phyloP scores from a whole-genome alignment of 2,888 invertebrate species.

The Lamellibrachia columna region DNA sequence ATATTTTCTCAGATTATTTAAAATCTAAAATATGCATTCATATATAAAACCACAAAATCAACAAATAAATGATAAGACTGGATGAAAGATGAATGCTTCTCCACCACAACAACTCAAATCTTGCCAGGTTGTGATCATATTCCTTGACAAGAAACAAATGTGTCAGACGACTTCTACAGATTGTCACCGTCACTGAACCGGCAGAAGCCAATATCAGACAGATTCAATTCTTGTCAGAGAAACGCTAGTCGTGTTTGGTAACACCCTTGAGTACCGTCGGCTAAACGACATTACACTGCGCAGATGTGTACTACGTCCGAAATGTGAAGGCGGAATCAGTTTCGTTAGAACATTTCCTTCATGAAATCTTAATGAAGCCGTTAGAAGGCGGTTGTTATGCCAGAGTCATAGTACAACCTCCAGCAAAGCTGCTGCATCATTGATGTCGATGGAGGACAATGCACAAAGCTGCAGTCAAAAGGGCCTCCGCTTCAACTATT shows the following conservation, averaged over 20 bases:
- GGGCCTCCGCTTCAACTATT: background rate
- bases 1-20: background rate
- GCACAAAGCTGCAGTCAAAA: background rate
- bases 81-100: background rate
- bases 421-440: background rate
- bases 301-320: background rate
- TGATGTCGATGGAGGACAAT: background rate
- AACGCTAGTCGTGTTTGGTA: background rate
- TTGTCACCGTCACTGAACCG: background rate
- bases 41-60: background rate
- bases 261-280: background rate
- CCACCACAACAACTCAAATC: background rate
- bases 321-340: background rate
- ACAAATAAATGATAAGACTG: background rate
- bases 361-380: slow-evolving; percentile 12
- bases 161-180: background rate
- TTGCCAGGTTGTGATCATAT: background rate
- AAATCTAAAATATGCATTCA: background rate
- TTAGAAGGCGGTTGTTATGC: background rate
- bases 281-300: background rate
- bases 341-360: slow-evolving; percentile 12
- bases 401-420: background rate
- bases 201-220: slow-evolving; percentile 5
- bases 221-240: background rate
- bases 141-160: background rate